These are phyloP conservation scores for Sclerodermus sp. DNA, from an alignment of 2,888 invertebrate species.

Conservation along the genomic window DNA sequence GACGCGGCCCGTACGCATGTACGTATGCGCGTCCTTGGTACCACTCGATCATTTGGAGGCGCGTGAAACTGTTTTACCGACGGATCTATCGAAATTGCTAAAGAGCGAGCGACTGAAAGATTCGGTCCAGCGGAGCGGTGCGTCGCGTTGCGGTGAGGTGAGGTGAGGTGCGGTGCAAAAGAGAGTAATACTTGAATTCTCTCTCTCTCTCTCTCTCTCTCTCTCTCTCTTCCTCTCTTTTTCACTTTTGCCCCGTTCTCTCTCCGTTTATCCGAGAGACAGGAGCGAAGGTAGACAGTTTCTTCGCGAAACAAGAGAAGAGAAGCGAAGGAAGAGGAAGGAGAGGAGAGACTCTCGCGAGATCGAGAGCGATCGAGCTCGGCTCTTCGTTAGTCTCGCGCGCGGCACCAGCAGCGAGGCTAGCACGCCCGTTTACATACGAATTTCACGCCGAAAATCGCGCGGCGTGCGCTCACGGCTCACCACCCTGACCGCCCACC, in stretches of 20 bases:
- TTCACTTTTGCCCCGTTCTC: too few relatives aligned
- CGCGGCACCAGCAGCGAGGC: background rate
- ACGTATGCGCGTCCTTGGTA: constrained; percentile 12
- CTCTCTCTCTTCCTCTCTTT: constrained; percentile 5
- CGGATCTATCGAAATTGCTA: too few relatives aligned
- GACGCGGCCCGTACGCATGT: constrained; percentile 37
- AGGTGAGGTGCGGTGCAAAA: constrained; percentile 8
- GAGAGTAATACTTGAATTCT: constrained; percentile 10
- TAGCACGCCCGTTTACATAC: constrained; percentile 3
- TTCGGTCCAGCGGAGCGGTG: too few relatives aligned
- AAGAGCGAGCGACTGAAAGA: too few relatives aligned
- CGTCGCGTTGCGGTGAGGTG: background rate
- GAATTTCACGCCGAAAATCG: constrained; percentile 37
- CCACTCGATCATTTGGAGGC: too few relatives aligned
- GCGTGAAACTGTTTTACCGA: too few relatives aligned
- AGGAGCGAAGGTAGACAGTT: background rate
- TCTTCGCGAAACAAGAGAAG: background rate
- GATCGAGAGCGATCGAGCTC: too few relatives aligned
- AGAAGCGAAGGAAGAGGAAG: too few relatives aligned
- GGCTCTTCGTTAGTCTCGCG: too few relatives aligned
- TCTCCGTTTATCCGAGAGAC: too few relatives aligned
- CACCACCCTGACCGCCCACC: constrained; percentile 5
- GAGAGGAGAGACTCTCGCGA: too few relatives aligned
- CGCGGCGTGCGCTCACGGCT: constrained; percentile 7
- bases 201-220: background rate